Conservation (phyloP, 2,113 vertebrate genomes). For the Oncorhynchus keta region DNA sequence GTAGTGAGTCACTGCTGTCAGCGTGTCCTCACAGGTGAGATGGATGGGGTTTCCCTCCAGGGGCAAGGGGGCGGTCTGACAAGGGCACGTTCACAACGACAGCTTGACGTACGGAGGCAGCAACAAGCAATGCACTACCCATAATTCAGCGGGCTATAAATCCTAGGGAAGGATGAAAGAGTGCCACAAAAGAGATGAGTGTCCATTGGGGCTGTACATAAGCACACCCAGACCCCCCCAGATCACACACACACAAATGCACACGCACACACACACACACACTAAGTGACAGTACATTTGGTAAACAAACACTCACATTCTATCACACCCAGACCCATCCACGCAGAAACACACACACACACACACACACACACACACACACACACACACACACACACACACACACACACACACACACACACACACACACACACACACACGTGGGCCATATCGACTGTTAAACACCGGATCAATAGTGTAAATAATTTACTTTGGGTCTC, state of each 20-base stretch:
- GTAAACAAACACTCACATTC: not conserved
- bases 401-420: constrained; percentile 41
- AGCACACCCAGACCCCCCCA: constrained; percentile 46
- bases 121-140: constrained; percentile 57
- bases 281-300: no score
- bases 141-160: constrained; percentile 82
- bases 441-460: constrained; percentile 39
- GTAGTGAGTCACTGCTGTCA: constrained; percentile 11
- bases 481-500: constrained; percentile 51
- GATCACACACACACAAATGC: constrained; percentile 49
- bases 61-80: constrained; percentile 5
- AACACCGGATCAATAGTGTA: constrained; percentile 47
- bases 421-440: constrained; percentile 35
- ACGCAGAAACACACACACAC: constrained; percentile 26
- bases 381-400: constrained; percentile 27
- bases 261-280: constrained; percentile 43
- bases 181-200: constrained; percentile 81
- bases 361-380: constrained; percentile 28
- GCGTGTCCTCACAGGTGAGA: constrained; percentile 40
- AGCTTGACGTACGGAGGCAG: constrained; percentile 75
- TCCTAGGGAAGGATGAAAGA: constrained; percentile 82
- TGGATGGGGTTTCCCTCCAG: constrained; percentile 30
- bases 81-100: constrained; percentile 51
- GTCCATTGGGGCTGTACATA: constrained; percentile 75
- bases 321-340: constrained; percentile 2